Evolutionary conservation across 2,113 vertebrate genomes (phyloP).

Genomic region (Cryptomyrus ogoouensis): DNA sequence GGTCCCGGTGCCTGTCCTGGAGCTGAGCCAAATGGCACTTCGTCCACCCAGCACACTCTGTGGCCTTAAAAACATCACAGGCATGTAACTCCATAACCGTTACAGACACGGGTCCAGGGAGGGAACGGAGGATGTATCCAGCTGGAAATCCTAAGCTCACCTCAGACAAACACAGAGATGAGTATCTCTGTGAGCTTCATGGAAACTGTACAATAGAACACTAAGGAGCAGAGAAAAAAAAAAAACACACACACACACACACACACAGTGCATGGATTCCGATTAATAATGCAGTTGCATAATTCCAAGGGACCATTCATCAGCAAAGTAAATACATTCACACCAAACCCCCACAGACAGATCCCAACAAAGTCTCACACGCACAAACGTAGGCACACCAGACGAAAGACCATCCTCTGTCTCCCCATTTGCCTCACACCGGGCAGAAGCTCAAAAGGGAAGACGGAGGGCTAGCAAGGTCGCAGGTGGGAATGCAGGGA

Average conservation of each 20-base stretch:
- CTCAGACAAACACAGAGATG: not conserved
- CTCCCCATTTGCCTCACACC: not conserved
- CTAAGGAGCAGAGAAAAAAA: not conserved
- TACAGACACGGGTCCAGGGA: not conserved
- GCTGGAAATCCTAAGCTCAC: not conserved
- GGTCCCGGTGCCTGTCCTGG: not conserved
- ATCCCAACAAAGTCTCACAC: not conserved
- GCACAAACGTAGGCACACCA: not conserved
- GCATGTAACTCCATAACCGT: not conserved
- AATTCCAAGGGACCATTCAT: not conserved
- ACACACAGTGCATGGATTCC: not conserved
- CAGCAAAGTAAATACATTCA: not conserved
- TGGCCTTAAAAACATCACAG: not conserved
- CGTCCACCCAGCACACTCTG: not conserved
- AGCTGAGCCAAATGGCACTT: not conserved
- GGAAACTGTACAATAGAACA: not conserved
- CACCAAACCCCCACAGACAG: not conserved
- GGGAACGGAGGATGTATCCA: not conserved
- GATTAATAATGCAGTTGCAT: not conserved
- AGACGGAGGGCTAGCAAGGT: not conserved
- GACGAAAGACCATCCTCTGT: not conserved
- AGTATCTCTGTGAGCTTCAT: not conserved
- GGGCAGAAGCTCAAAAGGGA: slow-evolving; percentile 26
- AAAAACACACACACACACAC: not conserved
- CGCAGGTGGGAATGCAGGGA: slow-evolving; percentile 20